Conservation (phyloP, 2,888 invertebrate species). For the Hermaeophaga mercurialis region DNA sequence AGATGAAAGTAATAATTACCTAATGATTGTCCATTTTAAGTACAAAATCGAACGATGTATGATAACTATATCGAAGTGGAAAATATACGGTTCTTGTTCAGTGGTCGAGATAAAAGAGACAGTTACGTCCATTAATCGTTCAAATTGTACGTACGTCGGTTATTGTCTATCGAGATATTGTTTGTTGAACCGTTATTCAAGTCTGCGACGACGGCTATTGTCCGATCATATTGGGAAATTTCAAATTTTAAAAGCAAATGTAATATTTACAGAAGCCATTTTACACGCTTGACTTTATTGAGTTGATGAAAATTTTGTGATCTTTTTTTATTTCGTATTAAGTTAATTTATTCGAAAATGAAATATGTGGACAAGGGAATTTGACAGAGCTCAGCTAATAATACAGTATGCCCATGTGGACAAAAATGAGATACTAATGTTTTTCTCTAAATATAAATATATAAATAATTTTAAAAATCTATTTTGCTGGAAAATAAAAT, state of each 20-base stretch:
- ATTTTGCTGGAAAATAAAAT: too few relatives aligned
- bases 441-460: too few relatives aligned
- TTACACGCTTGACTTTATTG: too few relatives aligned
- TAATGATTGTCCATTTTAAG: conserved; percentile 22
- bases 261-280: neutral
- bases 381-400: too few relatives aligned
- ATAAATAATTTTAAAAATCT: too few relatives aligned
- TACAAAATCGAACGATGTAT: conserved; percentile 6
- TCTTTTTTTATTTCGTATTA: too few relatives aligned
- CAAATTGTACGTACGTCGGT: neutral
- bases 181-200: neutral
- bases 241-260: conserved; percentile 9
- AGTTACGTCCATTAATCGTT: conserved; percentile 10
- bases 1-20: conserved; percentile 21
- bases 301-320: too few relatives aligned
- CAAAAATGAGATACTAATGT: too few relatives aligned
- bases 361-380: too few relatives aligned
- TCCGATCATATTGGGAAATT: neutral
- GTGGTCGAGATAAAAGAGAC: conserved; percentile 19
- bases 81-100: conserved; percentile 16
- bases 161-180: neutral
- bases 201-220: neutral
- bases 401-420: too few relatives aligned
- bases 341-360: too few relatives aligned
- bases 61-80: conserved; percentile 15